Evolutionary conservation across 2,797 vertebrate species (phyloP).

Genomic region (Lates japonicus): DNA sequence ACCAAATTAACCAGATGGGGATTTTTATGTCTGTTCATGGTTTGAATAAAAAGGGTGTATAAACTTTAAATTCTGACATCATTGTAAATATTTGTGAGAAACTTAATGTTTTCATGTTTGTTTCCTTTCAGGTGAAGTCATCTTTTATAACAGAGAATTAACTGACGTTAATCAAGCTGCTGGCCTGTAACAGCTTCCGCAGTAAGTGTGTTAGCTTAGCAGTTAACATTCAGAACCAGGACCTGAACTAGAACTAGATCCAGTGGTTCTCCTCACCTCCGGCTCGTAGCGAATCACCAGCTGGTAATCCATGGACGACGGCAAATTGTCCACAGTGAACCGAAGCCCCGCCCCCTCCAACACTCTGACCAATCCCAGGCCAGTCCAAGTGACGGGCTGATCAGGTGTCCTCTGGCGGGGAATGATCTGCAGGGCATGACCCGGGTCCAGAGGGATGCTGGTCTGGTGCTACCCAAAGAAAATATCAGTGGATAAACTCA

Average conservation of each 20-base stretch:
- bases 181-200: too few relatives aligned
- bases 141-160: too few relatives aligned
- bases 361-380: conserved; percentile 87
- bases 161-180: too few relatives aligned
- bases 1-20: too few relatives aligned
- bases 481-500: background rate
- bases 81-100: too few relatives aligned
- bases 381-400: conserved; percentile 86
- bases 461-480: conserved; percentile 60
- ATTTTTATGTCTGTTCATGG: too few relatives aligned
- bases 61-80: too few relatives aligned
- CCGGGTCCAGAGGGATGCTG: conserved; percentile 67
- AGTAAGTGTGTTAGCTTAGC: background rate
- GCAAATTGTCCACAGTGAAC: conserved; percentile 88
- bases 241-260: background rate
- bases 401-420: conserved; percentile 77
- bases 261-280: conserved; percentile 80
- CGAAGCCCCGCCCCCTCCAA: conserved; percentile 85
- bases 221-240: background rate
- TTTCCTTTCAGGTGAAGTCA: too few relatives aligned
- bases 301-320: conserved; percentile 87
- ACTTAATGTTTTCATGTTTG: too few relatives aligned
- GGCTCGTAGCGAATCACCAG: conserved; percentile 87
- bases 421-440: conserved; percentile 75
- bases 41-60: too few relatives aligned